phyloP scores from a whole-genome alignment of 2,797 vertebrate species.

The Crocodylus rhombifer region DNA sequence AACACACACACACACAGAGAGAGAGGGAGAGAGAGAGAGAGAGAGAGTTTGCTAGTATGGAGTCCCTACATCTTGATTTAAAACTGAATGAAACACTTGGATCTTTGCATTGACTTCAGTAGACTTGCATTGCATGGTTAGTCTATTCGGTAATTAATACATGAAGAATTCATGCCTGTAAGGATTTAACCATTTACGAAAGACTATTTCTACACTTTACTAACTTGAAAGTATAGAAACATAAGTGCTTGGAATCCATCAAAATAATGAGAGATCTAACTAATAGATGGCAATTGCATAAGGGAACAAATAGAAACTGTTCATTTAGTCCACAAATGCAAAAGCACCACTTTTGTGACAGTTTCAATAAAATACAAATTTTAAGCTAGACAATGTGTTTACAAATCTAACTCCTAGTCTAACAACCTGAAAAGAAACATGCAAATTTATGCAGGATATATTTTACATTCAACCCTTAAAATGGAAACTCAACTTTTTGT shows the following conservation, averaged over 20 bases:
- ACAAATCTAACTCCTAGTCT: neutral
- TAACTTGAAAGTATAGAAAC: neutral
- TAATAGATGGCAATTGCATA: neutral
- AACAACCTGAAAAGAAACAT: neutral
- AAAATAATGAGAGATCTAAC: neutral
- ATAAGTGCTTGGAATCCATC: neutral
- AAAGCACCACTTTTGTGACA: neutral
- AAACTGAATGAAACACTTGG: neutral
- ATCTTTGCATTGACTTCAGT: neutral
- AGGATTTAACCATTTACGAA: neutral
- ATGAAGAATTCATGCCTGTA: neutral
- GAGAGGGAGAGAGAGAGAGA: too few species aligned
- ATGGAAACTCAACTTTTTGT: neutral
- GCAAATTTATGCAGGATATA: fast-evolving
- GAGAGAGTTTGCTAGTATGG: neutral
- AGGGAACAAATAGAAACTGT: neutral
- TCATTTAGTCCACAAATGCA: neutral
- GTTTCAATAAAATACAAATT: neutral
- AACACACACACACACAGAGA: too few species aligned
- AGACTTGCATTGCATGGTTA: neutral
- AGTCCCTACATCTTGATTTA: too few species aligned
- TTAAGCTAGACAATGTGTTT: too few species aligned
- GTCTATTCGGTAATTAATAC: neutral
- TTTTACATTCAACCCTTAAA: neutral
- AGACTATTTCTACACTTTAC: neutral